phyloP scores from a whole-genome alignment of 2,888 invertebrate genomes.

The Dryadula phaetusa region DNA sequence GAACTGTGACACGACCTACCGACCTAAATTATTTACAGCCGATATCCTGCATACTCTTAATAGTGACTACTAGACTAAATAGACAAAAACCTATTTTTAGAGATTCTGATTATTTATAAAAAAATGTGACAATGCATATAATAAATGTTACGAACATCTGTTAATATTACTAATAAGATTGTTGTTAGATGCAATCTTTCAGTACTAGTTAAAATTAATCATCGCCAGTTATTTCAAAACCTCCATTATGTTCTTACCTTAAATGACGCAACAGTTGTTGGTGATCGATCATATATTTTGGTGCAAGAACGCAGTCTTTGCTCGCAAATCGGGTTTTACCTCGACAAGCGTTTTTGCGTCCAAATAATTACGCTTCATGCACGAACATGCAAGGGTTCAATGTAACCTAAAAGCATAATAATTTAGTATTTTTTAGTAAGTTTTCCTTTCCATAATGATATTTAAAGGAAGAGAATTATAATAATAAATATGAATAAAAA shows the following conservation, averaged over 20 bases:
- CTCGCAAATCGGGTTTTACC: slow-evolving; percentile 52
- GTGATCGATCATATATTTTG: slow-evolving; percentile 56
- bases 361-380: slow-evolving; percentile 45
- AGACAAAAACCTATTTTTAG: too few relatives aligned
- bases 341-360: slow-evolving; percentile 43
- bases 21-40: too few relatives aligned
- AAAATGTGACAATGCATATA: too few relatives aligned
- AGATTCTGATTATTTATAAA: too few relatives aligned
- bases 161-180: background rate
- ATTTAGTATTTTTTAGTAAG: slow-evolving; percentile 35
- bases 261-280: slow-evolving; percentile 55
- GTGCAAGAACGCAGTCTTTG: slow-evolving; percentile 61
- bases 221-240: background rate
- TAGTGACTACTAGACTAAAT: too few relatives aligned
- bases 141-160: background rate
- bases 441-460: slow-evolving; percentile 16
- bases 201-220: background rate
- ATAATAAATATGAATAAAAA: background rate
- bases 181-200: background rate
- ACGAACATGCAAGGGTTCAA: slow-evolving; percentile 33
- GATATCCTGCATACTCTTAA: too few relatives aligned
- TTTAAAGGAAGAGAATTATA: background rate
- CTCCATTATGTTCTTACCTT: slow-evolving; percentile 1
- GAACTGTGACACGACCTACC: too few relatives aligned
- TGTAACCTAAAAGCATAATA: slow-evolving; percentile 34